Evolutionary conservation across 1,140 invertebrate genomes (phyloP).

Genomic region (Andrena cerasifolii): DNA sequence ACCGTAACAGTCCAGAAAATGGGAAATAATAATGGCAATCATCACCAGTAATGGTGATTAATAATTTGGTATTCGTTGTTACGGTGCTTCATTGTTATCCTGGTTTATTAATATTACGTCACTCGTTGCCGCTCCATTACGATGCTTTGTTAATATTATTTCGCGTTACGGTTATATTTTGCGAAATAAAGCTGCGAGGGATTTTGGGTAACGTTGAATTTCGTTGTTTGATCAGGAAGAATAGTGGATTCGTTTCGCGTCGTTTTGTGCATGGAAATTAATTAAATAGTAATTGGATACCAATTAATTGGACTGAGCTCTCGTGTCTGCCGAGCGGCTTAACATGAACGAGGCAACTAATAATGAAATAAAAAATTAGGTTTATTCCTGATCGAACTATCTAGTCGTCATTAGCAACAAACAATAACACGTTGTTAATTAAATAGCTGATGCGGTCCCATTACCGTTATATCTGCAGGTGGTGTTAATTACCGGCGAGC

Average conservation of each 20-base stretch:
- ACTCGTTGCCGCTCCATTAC: background rate
- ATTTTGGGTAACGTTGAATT: too few relatives aligned
- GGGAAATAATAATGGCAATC: background rate
- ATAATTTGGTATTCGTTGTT: background rate
- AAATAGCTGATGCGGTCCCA: slow-evolving; percentile 1
- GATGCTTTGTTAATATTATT: background rate
- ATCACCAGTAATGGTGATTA: slow-evolving; percentile 1
- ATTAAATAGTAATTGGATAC: too few relatives aligned
- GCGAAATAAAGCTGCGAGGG: background rate
- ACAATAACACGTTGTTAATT: slow-evolving; percentile 37
- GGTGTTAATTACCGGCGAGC: slow-evolving; percentile 23
- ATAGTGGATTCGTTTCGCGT: too few relatives aligned
- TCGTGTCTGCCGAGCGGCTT: background rate
- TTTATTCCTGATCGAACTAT: slow-evolving; percentile 14
- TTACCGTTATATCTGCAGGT: slow-evolving; percentile 30
- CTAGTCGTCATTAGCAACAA: background rate
- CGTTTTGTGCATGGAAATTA: too few relatives aligned
- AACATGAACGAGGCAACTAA: slow-evolving; percentile 37
- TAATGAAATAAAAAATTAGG: slow-evolving; percentile 28
- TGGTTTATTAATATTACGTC: background rate
- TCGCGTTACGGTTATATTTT: background rate
- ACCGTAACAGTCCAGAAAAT: background rate
- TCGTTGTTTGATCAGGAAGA: too few relatives aligned
- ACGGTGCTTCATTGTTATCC: background rate
- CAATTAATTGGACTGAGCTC: slow-evolving; percentile 28